phyloP scores from a whole-genome alignment of 2,113 vertebrate genomes.

The Erythrocebus patas region DNA sequence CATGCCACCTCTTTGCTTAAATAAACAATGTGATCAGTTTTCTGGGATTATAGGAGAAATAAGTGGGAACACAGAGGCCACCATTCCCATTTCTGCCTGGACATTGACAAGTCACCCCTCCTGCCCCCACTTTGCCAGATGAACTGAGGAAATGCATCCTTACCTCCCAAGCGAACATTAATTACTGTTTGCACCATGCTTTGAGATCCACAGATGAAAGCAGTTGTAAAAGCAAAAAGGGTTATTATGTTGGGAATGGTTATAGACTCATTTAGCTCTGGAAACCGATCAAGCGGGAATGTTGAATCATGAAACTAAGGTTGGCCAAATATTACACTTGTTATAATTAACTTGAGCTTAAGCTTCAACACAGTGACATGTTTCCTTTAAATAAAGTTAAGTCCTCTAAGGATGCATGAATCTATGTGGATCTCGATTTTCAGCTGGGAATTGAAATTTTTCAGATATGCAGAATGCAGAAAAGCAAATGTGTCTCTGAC shows the following conservation, averaged over 20 bases:
- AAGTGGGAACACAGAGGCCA: not conserved
- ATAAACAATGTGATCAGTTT: not conserved
- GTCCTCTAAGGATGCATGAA: slow-evolving; percentile 46
- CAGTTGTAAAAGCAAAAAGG: slow-evolving; percentile 62
- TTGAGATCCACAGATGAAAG: slow-evolving; percentile 78
- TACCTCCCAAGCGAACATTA: slow-evolving; percentile 61
- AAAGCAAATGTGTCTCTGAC: not conserved
- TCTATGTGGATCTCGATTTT: slow-evolving; percentile 53
- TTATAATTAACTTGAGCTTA: slow-evolving; percentile 73
- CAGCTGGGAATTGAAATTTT: slow-evolving; percentile 33
- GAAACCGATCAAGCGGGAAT: slow-evolving; percentile 69
- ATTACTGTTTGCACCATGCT: slow-evolving; percentile 64
- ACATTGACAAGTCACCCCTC: not conserved
- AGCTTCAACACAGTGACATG: slow-evolving; percentile 61
- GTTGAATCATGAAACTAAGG: slow-evolving; percentile 56
- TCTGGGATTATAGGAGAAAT: not conserved
- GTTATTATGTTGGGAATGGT: slow-evolving; percentile 54
- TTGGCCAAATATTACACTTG: slow-evolving; percentile 68
- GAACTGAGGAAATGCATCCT: not conserved
- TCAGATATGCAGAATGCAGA: not conserved
- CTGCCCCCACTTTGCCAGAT: slow-evolving; percentile 1
- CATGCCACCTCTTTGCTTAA: not conserved
- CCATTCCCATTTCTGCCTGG: slow-evolving; percentile 10
- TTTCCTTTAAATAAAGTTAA: slow-evolving; percentile 70
- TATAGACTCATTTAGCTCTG: slow-evolving; percentile 67